A percentile compares a stretch with the other conserved stretches of the same genome.
phyloP scores from a whole-genome alignment of 2,888 invertebrate species.

The Nephrotoma flavescens region DNA sequence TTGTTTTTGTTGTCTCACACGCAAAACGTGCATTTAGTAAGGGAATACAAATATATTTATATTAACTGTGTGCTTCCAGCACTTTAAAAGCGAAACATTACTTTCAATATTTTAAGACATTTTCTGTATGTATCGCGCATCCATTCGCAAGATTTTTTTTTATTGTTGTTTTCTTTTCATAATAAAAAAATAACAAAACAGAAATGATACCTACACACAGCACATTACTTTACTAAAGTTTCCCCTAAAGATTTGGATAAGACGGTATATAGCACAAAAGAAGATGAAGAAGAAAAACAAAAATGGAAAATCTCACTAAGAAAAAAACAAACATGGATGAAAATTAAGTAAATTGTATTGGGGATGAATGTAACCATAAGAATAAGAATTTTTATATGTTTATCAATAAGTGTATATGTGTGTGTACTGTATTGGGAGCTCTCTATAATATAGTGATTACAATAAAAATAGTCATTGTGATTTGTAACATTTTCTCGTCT shows the following conservation, averaged over 20 bases:
- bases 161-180: background rate
- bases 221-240: background rate
- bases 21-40: background rate
- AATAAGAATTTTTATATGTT: background rate
- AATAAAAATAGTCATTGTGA: background rate
- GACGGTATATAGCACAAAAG: background rate
- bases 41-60: background rate
- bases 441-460: background rate
- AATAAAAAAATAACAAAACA: background rate
- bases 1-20: background rate
- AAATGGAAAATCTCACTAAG: background rate
- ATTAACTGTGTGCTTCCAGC: background rate
- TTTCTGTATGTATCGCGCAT: background rate
- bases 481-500: background rate
- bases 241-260: background rate
- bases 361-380: background rate
- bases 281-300: background rate
- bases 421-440: background rate
- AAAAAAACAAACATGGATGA: background rate
- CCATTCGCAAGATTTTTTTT: background rate
- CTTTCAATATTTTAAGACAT: background rate
- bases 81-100: background rate
- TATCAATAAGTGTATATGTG: background rate
- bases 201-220: background rate
- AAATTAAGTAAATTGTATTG: background rate